Conservation (phyloP, 2,797 vertebrate genomes). For the Periparus ater region DNA sequence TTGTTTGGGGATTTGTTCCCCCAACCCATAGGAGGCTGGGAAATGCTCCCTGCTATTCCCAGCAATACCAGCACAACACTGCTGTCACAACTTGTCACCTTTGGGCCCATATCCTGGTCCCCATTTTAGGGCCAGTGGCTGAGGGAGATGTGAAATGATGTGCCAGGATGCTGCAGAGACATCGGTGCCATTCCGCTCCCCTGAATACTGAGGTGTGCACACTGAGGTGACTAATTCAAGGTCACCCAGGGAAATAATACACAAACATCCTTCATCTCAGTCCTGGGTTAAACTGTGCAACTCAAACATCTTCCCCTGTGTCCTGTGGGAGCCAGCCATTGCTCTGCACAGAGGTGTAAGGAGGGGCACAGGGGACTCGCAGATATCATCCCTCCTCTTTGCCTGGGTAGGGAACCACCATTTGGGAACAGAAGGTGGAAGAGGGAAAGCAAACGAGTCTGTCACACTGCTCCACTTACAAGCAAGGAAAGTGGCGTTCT, state of each 20-base stretch:
- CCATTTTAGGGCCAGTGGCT: background rate
- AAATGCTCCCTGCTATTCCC: background rate
- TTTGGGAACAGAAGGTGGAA: background rate
- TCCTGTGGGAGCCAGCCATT: background rate
- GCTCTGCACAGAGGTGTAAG: background rate
- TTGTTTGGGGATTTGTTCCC: background rate
- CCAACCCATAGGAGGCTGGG: accelerated
- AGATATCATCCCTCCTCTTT: background rate
- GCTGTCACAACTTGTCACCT: background rate
- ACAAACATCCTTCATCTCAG: background rate
- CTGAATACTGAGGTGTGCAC: background rate
- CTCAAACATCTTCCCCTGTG: background rate
- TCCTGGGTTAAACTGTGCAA: background rate
- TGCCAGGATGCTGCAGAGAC: background rate
- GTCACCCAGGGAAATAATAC: background rate
- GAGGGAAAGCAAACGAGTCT: background rate
- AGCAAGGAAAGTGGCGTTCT: background rate
- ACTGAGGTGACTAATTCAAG: background rate
- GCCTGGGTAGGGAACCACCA: background rate
- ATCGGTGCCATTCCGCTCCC: accelerated
- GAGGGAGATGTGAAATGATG: background rate
- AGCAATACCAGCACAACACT: background rate
- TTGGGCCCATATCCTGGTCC: accelerated
- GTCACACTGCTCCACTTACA: accelerated
- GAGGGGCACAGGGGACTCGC: background rate